Evolutionary conservation across 2,888 invertebrate species (phyloP).

Genomic region (Crossocerus cetratus): DNA sequence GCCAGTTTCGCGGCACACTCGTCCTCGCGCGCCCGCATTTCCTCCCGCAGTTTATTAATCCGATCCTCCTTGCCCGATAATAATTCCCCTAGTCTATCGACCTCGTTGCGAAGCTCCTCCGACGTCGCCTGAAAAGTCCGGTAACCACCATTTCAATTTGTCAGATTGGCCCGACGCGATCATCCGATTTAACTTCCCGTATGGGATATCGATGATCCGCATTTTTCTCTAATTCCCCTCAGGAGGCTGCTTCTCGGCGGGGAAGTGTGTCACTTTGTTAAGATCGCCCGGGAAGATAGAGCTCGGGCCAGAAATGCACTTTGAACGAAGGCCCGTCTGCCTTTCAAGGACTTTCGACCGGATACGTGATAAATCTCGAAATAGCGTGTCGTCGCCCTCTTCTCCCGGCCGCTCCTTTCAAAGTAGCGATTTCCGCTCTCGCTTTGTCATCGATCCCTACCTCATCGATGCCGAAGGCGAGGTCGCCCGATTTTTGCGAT

Average conservation of each 20-base stretch:
- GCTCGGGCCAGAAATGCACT: background rate
- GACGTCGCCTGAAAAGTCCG: slow-evolving; percentile 49
- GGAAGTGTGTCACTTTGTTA: background rate
- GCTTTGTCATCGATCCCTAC: slow-evolving; percentile 47
- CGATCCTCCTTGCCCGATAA: slow-evolving; percentile 57
- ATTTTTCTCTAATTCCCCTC: slow-evolving; percentile 7
- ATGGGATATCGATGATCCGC: background rate
- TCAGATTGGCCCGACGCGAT: slow-evolving; percentile 55
- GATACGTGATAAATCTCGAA: slow-evolving; percentile 6
- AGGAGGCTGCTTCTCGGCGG: background rate
- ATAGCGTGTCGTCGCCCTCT: slow-evolving; percentile 61
- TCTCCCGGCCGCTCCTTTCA: slow-evolving; percentile 56
- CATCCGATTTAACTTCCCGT: slow-evolving; percentile 51
- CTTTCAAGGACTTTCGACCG: background rate
- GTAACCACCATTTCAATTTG: slow-evolving; percentile 53
- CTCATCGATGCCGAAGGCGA: too few species aligned
- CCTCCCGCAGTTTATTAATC: slow-evolving; percentile 56
- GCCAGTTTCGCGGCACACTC: slow-evolving; percentile 38
- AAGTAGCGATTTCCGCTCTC: slow-evolving; percentile 49
- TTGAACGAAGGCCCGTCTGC: background rate
- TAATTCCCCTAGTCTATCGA: slow-evolving; percentile 40
- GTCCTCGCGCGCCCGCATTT: slow-evolving; percentile 42
- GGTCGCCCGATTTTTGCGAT: slow-evolving; percentile 11
- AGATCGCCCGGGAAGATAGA: background rate
- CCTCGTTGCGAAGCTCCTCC: slow-evolving; percentile 55